Percentiles rank a stretch among this genome's conserved stretches.
Conservation (phyloP, 2,888 invertebrate genomes). For the Agrenia bidenticulata region DNA sequence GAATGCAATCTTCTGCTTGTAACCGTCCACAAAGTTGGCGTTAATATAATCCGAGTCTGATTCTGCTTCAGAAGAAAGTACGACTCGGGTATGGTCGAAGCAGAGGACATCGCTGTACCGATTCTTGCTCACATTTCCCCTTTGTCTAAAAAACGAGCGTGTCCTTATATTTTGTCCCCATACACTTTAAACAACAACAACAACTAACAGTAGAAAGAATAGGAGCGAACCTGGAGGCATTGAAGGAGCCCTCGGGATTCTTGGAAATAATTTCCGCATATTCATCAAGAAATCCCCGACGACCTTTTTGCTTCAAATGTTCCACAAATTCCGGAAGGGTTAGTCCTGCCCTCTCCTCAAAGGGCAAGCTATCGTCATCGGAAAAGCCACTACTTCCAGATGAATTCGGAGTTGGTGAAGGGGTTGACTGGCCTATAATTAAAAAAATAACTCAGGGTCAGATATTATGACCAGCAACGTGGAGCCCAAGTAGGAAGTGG, state of each 20-base stretch:
- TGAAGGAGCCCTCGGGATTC: conserved; percentile 84
- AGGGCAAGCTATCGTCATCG: conserved; percentile 80
- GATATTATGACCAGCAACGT: neutral
- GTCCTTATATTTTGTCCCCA: no score
- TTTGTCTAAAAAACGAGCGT: conserved; percentile 62
- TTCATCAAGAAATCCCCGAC: conserved; percentile 79
- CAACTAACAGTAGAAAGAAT: no score
- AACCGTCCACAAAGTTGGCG: conserved; percentile 97
- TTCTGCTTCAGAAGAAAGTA: conserved; percentile 75
- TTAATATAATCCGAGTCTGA: conserved; percentile 83
- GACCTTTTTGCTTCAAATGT: conserved; percentile 72
- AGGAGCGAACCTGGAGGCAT: conserved; percentile 70
- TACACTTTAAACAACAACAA: no score
- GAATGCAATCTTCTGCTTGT: conserved; percentile 95
- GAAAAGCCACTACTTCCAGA: conserved; percentile 81
- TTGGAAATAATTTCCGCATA: conserved; percentile 83
- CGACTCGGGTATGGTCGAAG: conserved; percentile 91
- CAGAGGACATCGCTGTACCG: conserved; percentile 92
- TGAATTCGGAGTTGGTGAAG: conserved; percentile 61
- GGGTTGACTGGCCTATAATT: conserved; percentile 52
- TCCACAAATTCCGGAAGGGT: conserved; percentile 73
- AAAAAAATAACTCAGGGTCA: neutral
- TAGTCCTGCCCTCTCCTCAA: conserved; percentile 59
- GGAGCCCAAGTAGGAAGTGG: neutral
- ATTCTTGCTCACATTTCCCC: conserved; percentile 68